Evolutionary conservation across 2,888 invertebrate species (phyloP), one percentile per base, ranked within the genome.

Genomic region (Dascillus cervinus): DNA sequence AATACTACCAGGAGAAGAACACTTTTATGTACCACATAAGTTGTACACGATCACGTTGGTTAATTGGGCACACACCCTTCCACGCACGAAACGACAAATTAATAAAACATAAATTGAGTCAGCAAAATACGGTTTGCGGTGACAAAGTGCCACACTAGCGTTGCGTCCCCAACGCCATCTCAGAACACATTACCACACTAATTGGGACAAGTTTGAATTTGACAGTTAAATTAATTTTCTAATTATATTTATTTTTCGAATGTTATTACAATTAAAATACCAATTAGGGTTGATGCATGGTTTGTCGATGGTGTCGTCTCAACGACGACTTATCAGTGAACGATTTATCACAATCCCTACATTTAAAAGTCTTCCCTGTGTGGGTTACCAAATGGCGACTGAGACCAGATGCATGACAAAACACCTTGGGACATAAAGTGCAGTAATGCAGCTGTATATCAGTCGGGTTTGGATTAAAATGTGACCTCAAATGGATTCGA

Each of bases 241-340:
- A 17, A 17, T 17, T 17, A 6, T 17, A 17, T 6, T 8, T 17
- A 6, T 6, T 17, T 17, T 17, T 17, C 4, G 4, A 17, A 8
- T 17, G 17, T 4, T 17, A 6, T 17, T 6, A 17, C 4, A 17
- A 17, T 17, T 17, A 17, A 4, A 17, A 6, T 17, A 6, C 5
- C 12, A 28, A 11, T 32, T 35, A 36, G 25, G 32, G 32, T 37
- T 44, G 59, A 47, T 64, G 62, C 32, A 51, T 49, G 8, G 59
- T 55, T 35, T 62, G 58, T 22, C 60, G 53, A 21, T 69, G 56
- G 50, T 86, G 85, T 3, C 85, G 65, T 37, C 74, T 64, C 26
- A 84, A 64, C 0, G 84, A 80, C 49, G 82, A 82, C 50, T 76
- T 76, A 67, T 85, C 85, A 8, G 71, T 74, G 58, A 84, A 85